Evolutionary conservation across 2,888 invertebrate species (phyloP), one percentile per base, ranked within the genome.

Genomic region (Dastarcus helophoroides): DNA sequence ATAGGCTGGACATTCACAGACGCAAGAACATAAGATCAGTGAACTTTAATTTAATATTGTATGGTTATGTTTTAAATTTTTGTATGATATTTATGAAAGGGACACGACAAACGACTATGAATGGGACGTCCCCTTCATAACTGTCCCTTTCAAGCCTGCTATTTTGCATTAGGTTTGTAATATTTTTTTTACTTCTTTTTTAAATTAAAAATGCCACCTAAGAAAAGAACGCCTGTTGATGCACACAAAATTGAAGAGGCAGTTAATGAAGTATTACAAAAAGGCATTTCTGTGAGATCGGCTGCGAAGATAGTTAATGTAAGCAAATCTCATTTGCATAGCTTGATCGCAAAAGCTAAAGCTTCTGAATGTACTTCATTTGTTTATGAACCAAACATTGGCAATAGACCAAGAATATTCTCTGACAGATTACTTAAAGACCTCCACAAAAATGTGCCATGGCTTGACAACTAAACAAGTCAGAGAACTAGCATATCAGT

Each of bases 311-410:
- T n/a, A n/a, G n/a, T n/a, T n/a, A n/a, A n/a, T n/a, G n/a, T n/a
- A n/a, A n/a, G n/a, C n/a, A n/a, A n/a, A n/a, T n/a, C n/a, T n/a
- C n/a, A n/a, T n/a, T n/a, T n/a, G n/a, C n/a, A n/a, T n/a, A n/a
- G n/a, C n/a, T n/a, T n/a, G n/a, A n/a, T n/a, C 2, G 7, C 3
- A 31, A 28, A 24, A 31, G 28, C 31, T 6, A 31, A 31, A 28
- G 23, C 26, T 3, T 19, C 14, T 26, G 10, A 22, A 22, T 9
- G 3, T 4, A 23, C 11, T 2, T 27, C 31, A 9, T 35, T 26
- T 31, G 9, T 31, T 13, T 27, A 35, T 27, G 13, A 31, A 27
- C 35, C 27, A n/a, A 35, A 31, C 14, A 31, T 31, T 21, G 31
- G 31, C 26, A 27, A 26, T 15, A 14, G 34, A 26, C 11, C 19